A percentile compares a stretch with the other conserved stretches of the same genome.
Conservation (phyloP, 2,888 invertebrate species). For the Megalurothrips usitatus region DNA sequence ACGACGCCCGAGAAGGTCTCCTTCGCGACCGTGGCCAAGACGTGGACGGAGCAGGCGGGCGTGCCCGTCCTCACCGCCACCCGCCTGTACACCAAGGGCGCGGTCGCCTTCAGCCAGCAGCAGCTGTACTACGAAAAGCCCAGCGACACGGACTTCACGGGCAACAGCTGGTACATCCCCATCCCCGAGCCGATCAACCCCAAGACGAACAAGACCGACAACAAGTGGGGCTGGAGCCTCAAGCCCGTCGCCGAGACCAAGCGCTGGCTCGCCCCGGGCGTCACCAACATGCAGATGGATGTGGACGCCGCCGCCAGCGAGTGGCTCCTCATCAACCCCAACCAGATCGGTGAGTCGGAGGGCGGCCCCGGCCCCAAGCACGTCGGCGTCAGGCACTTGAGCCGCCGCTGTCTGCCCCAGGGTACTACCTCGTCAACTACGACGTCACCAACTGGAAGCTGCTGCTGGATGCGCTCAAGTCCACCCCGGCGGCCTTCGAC, state of each 20-base stretch:
- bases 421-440: slow-evolving; percentile 65
- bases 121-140: not conserved
- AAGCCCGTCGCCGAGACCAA: not conserved
- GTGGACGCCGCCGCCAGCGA: not conserved
- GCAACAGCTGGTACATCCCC: not conserved
- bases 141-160: not conserved
- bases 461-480: slow-evolving; percentile 49
- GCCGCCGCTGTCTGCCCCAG: slow-evolving; percentile 43
- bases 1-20: slow-evolving; percentile 36
- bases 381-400: not conserved
- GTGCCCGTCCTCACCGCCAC: slow-evolving; percentile 44
- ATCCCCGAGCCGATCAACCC: not conserved
- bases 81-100: slow-evolving; percentile 35
- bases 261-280: not conserved
- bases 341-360: slow-evolving; percentile 2
- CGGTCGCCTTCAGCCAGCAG: not conserved
- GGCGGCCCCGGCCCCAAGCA: no score
- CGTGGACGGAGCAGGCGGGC: slow-evolving; percentile 48
- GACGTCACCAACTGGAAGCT: slow-evolving; percentile 55
- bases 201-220: not conserved
- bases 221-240: not conserved
- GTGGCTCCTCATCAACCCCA: slow-evolving; percentile 29
- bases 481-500: slow-evolving; percentile 52
- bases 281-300: not conserved
- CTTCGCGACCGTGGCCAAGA: slow-evolving; percentile 45